phyloP scores from a whole-genome alignment of 2,888 invertebrate species.

The Dione juno region DNA sequence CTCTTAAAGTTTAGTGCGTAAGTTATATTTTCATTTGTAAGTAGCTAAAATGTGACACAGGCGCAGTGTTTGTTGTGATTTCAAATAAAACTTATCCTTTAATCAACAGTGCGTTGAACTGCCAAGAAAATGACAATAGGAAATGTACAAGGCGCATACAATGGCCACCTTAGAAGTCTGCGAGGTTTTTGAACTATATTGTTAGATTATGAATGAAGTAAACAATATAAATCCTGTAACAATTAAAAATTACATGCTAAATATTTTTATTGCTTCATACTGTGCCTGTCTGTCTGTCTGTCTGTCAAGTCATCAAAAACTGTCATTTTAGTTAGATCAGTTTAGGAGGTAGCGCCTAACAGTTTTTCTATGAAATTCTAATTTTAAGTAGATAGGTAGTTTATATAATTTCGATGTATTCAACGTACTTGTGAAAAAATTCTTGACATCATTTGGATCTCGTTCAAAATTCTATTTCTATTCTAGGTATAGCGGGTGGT shows the following conservation, averaged over 20 bases:
- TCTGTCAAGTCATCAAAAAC: slow-evolving; percentile 46
- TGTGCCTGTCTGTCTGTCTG: slow-evolving; percentile 39
- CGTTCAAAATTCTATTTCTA: slow-evolving; percentile 69
- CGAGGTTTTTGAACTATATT: slow-evolving; percentile 41
- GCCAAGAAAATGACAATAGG: slow-evolving; percentile 44
- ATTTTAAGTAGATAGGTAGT: slow-evolving; percentile 69
- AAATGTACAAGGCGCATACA: slow-evolving; percentile 40
- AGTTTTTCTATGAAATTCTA: slow-evolving; percentile 52
- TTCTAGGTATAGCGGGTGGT: slow-evolving; percentile 71
- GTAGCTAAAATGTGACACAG: slow-evolving; percentile 47
- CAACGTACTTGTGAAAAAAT: slow-evolving; percentile 58
- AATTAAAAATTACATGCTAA: neutral
- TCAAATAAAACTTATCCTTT: slow-evolving; percentile 36
- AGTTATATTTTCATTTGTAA: slow-evolving; percentile 48
- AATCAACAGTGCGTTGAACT: slow-evolving; percentile 39
- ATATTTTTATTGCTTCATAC: neutral
- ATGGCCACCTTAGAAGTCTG: slow-evolving; percentile 36
- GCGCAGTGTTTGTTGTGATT: slow-evolving; percentile 45
- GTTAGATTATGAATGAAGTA: neutral
- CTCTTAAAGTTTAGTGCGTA: slow-evolving; percentile 57
- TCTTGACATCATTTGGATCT: slow-evolving; percentile 67
- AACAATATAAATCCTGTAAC: neutral
- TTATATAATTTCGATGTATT: slow-evolving; percentile 61
- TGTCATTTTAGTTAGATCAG: slow-evolving; percentile 38
- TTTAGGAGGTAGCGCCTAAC: slow-evolving; percentile 32